Percentiles rank a stretch among this genome's conserved stretches.
Evolutionary conservation across 2,113 vertebrate species (phyloP).

Genomic region (Perognathus longimembris): DNA sequence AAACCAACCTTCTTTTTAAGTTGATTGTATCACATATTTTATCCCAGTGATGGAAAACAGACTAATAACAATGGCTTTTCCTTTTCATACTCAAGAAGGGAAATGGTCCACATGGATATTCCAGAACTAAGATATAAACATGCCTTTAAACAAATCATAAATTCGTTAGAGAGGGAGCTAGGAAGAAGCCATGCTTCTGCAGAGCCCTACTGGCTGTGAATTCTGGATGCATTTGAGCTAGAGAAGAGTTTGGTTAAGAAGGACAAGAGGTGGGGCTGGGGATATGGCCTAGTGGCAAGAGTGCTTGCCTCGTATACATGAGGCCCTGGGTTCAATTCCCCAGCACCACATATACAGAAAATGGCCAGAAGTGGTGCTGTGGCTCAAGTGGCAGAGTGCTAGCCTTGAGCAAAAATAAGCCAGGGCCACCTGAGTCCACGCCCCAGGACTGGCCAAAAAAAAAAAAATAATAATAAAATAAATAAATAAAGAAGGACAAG

Average conservation of each 20-base stretch:
- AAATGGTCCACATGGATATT: neutral
- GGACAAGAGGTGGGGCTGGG: too few species aligned
- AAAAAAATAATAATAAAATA: too few species aligned
- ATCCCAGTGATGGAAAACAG: neutral
- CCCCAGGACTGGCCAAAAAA: too few species aligned
- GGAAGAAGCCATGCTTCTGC: neutral
- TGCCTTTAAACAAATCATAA: neutral
- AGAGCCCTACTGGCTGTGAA: neutral
- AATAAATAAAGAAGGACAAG: neutral
- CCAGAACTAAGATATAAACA: neutral
- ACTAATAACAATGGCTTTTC: neutral
- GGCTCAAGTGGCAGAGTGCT: too few species aligned
- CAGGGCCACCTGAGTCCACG: too few species aligned
- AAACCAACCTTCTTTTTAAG: neutral
- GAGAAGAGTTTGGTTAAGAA: neutral
- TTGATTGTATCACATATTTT: neutral
- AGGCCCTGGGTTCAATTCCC: too few species aligned
- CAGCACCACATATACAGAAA: too few species aligned
- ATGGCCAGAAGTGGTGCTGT: too few species aligned
- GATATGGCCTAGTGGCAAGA: too few species aligned
- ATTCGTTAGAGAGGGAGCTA: neutral
- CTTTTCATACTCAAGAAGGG: neutral
- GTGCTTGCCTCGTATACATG: too few species aligned
- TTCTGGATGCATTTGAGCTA: neutral
- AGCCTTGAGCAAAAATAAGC: too few species aligned